Evolutionary conservation across 2,888 invertebrate genomes (phyloP).

Genomic region (Drosophila kanekoi): DNA sequence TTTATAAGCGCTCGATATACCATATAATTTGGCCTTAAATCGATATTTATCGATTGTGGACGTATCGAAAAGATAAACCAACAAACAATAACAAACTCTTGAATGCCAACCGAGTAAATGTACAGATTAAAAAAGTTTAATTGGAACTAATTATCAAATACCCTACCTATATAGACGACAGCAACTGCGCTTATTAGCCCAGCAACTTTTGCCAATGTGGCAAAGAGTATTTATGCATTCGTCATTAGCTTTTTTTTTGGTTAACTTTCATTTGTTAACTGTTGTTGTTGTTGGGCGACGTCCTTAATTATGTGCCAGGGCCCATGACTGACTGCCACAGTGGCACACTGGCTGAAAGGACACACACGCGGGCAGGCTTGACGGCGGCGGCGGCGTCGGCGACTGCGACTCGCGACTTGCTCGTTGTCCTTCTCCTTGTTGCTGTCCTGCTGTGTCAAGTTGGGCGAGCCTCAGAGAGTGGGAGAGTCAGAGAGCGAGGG

Average conservation of each 20-base stretch:
- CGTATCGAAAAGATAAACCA: no score
- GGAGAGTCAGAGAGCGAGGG: conserved; percentile 32
- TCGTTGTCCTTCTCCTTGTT: conserved; percentile 24
- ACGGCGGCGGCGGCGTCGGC: conserved; percentile 40
- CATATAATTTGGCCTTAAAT: no score
- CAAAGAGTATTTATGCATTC: conserved; percentile 30
- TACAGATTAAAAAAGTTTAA: not conserved
- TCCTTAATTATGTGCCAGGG: conserved; percentile 79
- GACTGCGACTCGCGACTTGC: conserved; percentile 49
- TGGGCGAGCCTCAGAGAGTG: conserved; percentile 14
- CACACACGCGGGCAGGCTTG: conserved; percentile 41
- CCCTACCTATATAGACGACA: no score
- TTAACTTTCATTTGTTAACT: conserved; percentile 51
- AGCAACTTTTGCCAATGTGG: no score
- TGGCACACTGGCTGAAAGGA: conserved; percentile 65
- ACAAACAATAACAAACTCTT: no score
- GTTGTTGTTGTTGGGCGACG: conserved; percentile 55
- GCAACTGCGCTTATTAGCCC: no score
- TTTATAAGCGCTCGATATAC: no score
- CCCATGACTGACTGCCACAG: conserved; percentile 78
- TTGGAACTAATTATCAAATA: not conserved
- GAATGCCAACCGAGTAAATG: no score
- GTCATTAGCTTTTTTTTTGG: conserved; percentile 5
- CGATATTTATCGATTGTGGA: no score
- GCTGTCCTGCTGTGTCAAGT: conserved; percentile 68